These are phyloP conservation scores for Sanderia malayensis DNA, from an alignment of 30 jellyfish, hydroid and myxozoan species.

Conservation along the genomic window DNA sequence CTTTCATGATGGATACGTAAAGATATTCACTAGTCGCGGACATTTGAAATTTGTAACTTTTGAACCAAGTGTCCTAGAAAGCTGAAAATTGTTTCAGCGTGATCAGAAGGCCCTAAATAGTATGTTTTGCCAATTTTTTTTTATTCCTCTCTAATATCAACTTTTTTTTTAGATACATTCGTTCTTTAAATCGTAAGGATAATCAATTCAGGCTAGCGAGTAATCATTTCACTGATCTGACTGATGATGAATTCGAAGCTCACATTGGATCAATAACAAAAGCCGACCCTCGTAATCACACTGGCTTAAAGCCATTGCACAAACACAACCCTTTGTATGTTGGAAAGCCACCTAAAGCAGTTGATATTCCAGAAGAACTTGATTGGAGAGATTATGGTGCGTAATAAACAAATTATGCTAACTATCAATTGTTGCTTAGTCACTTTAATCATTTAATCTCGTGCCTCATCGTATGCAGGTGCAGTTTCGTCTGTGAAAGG, in stretches of 20 bases:
- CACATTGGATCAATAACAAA: constrained; percentile 69
- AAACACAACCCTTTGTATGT: constrained; percentile 53
- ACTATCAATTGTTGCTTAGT: no score
- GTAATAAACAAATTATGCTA: no score
- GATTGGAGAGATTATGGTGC: constrained; percentile 98
- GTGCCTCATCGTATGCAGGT: no score
- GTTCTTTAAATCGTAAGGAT: constrained; percentile 78
- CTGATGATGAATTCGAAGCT: constrained; percentile 61
- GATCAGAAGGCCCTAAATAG: no score
- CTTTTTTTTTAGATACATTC: constrained; percentile 55
- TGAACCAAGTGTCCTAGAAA: no score
- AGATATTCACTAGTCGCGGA: no score
- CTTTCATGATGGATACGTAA: no score
- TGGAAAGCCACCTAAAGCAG: constrained; percentile 63
- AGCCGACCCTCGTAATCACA: constrained; percentile 75
- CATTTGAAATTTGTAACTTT: no score
- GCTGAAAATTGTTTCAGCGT: no score
- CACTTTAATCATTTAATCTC: no score
- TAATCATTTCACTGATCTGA: constrained; percentile 83
- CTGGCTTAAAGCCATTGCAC: constrained; percentile 68
- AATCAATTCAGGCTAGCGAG: constrained; percentile 40
- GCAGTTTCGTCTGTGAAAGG: constrained; percentile 97
- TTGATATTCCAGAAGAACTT: constrained; percentile 81
- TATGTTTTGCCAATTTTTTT: no score
- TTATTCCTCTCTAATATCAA: no score